Percentiles rank a stretch among this genome's conserved stretches.
phyloP scores from a whole-genome alignment of 2,888 invertebrate genomes.

The Lacanobia oleracea region DNA sequence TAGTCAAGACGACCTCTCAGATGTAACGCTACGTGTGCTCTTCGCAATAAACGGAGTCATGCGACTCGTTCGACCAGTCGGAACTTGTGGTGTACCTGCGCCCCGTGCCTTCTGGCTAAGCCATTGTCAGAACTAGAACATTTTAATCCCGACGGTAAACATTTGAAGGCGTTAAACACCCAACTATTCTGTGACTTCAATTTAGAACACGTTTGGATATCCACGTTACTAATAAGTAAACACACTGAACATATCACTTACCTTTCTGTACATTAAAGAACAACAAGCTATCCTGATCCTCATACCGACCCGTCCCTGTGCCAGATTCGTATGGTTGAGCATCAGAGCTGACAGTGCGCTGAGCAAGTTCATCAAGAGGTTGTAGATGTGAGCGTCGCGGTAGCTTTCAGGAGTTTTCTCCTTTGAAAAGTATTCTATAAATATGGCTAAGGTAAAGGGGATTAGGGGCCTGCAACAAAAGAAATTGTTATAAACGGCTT shows the following conservation, averaged over 20 bases:
- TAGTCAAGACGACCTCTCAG: too few species aligned
- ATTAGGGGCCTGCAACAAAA: constrained; percentile 90
- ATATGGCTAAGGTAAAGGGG: constrained; percentile 91
- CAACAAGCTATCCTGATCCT: constrained; percentile 94
- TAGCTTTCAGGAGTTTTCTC: constrained; percentile 84
- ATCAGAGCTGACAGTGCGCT: constrained; percentile 91
- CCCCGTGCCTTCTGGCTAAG: too few species aligned
- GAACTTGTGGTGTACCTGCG: too few species aligned
- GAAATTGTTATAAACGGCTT: background rate
- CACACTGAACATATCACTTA: constrained; percentile 72
- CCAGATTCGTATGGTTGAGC: constrained; percentile 91
- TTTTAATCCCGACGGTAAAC: too few species aligned
- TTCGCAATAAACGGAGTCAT: too few species aligned
- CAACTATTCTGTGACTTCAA: too few species aligned
- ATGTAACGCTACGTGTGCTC: too few species aligned
- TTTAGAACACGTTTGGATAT: too few species aligned
- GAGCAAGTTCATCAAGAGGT: constrained; percentile 90
- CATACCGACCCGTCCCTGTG: constrained; percentile 93
- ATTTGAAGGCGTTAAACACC: too few species aligned
- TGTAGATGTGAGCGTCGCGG: constrained; percentile 92
- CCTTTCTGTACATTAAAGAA: constrained; percentile 95
- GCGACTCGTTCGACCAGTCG: too few species aligned
- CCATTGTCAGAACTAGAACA: too few species aligned
- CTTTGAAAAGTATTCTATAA: constrained; percentile 92
- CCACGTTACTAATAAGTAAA: too few species aligned